A percentile compares a stretch with the other conserved stretches of the same genome.
Conservation (phyloP, 2,113 vertebrate species). For the Zosterops pallidus region DNA sequence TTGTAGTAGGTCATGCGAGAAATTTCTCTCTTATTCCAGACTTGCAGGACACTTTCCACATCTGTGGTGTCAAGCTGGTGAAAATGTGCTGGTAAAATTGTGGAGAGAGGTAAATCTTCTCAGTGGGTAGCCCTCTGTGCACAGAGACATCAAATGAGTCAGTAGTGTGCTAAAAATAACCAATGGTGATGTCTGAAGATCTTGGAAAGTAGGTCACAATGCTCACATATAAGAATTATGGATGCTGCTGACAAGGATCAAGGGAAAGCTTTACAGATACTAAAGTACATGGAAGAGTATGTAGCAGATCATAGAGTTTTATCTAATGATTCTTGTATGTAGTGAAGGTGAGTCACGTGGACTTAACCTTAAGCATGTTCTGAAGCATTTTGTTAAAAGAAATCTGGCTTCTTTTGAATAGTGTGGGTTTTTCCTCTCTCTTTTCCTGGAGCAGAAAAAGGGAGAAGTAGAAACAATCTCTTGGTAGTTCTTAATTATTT, state of each 20-base stretch:
- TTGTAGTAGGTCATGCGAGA: background rate
- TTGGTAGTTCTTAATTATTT: background rate
- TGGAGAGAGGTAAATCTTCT: background rate
- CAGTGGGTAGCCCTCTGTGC: background rate
- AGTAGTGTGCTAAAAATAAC: slow-evolving; percentile 13
- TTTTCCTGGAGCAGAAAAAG: background rate
- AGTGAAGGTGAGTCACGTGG: background rate
- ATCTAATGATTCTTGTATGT: background rate
- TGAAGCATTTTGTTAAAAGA: background rate
- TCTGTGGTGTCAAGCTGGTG: background rate
- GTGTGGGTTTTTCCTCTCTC: background rate
- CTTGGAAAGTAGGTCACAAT: background rate
- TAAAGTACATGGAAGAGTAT: background rate
- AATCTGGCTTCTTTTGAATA: background rate
- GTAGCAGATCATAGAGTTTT: background rate
- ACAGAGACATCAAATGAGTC: background rate
- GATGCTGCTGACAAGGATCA: background rate
- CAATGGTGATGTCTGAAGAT: background rate
- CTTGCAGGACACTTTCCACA: background rate
- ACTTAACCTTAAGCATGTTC: background rate
- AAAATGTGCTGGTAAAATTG: background rate
- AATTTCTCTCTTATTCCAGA: background rate
- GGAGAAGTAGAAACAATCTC: background rate
- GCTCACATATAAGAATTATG: background rate
- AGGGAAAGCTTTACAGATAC: background rate